Percentiles rank a stretch among this genome's conserved stretches.
Conservation (phyloP, 2,113 vertebrate genomes). For the Sander vitreus region DNA sequence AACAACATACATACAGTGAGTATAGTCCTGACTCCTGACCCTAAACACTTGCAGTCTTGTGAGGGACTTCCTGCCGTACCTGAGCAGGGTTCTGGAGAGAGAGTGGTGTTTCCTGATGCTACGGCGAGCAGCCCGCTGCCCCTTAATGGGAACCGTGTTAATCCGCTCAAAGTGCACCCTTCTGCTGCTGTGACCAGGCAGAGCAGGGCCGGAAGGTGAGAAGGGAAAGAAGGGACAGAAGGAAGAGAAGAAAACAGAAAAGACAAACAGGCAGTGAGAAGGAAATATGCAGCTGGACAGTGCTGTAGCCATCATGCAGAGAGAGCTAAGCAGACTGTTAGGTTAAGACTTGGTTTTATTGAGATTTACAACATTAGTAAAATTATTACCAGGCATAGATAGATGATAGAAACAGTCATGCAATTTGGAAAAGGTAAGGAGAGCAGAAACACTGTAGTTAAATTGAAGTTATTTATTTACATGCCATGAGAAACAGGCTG, state of each 20-base stretch:
- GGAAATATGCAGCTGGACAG: conserved; percentile 71
- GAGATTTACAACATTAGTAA: conserved; percentile 35
- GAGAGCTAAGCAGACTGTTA: conserved; percentile 58
- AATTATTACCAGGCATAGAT: conserved; percentile 4
- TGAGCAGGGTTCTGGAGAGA: conserved; percentile 95
- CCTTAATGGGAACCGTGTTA: conserved; percentile 93
- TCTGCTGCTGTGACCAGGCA: conserved; percentile 87
- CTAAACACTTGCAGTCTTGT: conserved; percentile 7
- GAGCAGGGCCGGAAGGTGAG: conserved; percentile 39
- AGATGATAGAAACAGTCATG: conserved; percentile 37
- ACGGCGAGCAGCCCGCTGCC: conserved; percentile 88
- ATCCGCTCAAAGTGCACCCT: conserved; percentile 95
- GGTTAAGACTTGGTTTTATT: conserved; percentile 22
- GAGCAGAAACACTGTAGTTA: conserved; percentile 17
- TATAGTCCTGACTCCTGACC: not conserved
- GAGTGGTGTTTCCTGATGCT: conserved; percentile 90
- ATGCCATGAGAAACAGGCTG: not conserved
- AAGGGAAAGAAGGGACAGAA: conserved; percentile 40
- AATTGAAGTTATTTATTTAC: conserved; percentile 2
- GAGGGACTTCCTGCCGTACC: conserved; percentile 84
- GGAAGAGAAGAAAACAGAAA: conserved; percentile 63
- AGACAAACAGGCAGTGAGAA: conserved; percentile 77
- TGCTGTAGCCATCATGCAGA: conserved; percentile 55
- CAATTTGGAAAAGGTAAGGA: conserved; percentile 36
- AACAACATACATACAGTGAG: not conserved